These are phyloP conservation scores for Drosophila histrio DNA, from an alignment of 2,888 invertebrate species.

Conservation along the genomic window DNA sequence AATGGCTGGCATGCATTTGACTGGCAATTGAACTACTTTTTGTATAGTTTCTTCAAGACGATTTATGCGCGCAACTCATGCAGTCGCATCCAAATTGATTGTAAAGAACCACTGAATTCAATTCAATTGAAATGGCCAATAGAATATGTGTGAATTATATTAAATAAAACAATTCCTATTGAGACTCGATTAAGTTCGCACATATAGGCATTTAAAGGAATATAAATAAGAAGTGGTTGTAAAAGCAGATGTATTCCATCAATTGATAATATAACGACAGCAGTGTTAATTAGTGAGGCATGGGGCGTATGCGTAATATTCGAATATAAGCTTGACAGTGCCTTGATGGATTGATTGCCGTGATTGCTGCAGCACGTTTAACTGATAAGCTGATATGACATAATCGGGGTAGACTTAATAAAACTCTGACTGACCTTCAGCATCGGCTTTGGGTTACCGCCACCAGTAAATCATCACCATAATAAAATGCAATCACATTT, in stretches of 20 bases:
- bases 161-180: background rate
- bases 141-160: constrained; percentile 18
- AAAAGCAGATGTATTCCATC: constrained; percentile 11
- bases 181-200: background rate
- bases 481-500: constrained; percentile 51
- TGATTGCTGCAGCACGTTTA: constrained; percentile 26
- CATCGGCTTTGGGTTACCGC: constrained; percentile 18
- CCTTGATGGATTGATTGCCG: constrained; percentile 39
- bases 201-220: background rate
- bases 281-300: constrained; percentile 52
- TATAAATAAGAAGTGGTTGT: background rate
- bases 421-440: constrained; percentile 55
- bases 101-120: constrained; percentile 29
- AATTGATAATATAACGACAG: constrained; percentile 32
- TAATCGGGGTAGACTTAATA: constrained; percentile 39
- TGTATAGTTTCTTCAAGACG: constrained; percentile 30
- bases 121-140: constrained; percentile 34
- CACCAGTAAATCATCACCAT: constrained; percentile 39
- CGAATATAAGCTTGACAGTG: constrained; percentile 33
- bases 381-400: constrained; percentile 50
- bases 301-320: constrained; percentile 46
- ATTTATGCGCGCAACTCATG: constrained; percentile 35
- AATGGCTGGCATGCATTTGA: constrained; percentile 52
- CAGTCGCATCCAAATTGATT: constrained; percentile 36
- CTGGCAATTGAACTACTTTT: constrained; percentile 73